phyloP scores from a whole-genome alignment of 2,113 vertebrate species.

The Antennarius striatus region DNA sequence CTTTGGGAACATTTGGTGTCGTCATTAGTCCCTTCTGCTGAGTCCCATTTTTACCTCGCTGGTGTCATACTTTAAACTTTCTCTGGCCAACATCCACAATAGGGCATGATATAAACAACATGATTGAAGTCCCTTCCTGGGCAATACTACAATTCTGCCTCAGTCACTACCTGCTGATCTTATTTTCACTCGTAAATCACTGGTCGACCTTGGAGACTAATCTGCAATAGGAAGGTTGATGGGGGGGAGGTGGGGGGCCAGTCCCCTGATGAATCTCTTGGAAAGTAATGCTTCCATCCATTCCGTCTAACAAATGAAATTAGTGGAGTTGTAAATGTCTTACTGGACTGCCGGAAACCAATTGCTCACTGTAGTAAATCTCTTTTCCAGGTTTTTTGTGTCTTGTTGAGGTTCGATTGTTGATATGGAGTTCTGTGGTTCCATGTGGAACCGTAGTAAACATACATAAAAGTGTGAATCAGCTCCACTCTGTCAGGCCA shows the following conservation, averaged over 20 bases:
- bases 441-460: slow-evolving; percentile 14
- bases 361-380: slow-evolving; percentile 10
- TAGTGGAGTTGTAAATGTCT: slow-evolving; percentile 42
- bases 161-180: slow-evolving; percentile 45
- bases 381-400: slow-evolving; percentile 10
- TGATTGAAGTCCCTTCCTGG: not conserved
- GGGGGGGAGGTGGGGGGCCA: slow-evolving; percentile 22
- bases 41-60: slow-evolving; percentile 25
- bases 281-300: slow-evolving; percentile 38
- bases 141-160: slow-evolving; percentile 4
- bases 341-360: slow-evolving; percentile 16
- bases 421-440: not conserved
- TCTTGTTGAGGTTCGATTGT: slow-evolving; percentile 21
- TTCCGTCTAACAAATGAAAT: slow-evolving; percentile 43
- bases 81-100: no score
- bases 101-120: no score
- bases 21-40: slow-evolving; percentile 6
- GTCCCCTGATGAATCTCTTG: slow-evolving; percentile 54
- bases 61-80: slow-evolving; percentile 1
- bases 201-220: slow-evolving; percentile 61
- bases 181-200: slow-evolving; percentile 52
- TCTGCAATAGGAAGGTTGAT: slow-evolving; percentile 59
- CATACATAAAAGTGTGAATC: slow-evolving; percentile 2
- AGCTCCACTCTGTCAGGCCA: not conserved
- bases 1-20: slow-evolving; percentile 36